Percentiles rank a stretch among this genome's conserved stretches.
Evolutionary conservation across 1,140 invertebrate genomes (phyloP).

Genomic region (Maniola jurtina): DNA sequence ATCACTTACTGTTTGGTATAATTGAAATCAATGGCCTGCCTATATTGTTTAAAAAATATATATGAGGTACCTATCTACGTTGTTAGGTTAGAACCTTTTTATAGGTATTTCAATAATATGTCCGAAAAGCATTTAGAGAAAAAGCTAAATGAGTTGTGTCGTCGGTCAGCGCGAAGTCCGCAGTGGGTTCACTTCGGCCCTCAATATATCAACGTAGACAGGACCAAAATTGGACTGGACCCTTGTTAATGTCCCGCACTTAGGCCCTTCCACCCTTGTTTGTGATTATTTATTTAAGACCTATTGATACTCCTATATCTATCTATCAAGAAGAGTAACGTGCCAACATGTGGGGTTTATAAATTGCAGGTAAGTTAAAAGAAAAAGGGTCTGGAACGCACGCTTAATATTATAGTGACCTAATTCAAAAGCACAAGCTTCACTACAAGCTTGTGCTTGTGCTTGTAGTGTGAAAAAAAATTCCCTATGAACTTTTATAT

Average conservation of each 20-base stretch:
- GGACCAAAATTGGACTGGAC: slow-evolving; percentile 76
- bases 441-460: too few species aligned
- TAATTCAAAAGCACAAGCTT: too few species aligned
- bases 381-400: too few species aligned
- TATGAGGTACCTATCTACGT: too few species aligned
- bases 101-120: slow-evolving; percentile 17
- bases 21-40: too few species aligned
- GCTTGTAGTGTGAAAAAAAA: too few species aligned
- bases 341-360: slow-evolving; percentile 3
- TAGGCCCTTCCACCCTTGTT: slow-evolving; percentile 63
- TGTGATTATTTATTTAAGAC: slow-evolving; percentile 74
- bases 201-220: slow-evolving; percentile 76
- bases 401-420: too few species aligned
- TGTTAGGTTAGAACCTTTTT: neutral
- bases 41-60: too few species aligned
- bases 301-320: slow-evolving; percentile 59
- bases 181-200: slow-evolving; percentile 54
- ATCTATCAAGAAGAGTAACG: slow-evolving; percentile 24
- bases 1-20: too few species aligned
- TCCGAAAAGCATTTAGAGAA: slow-evolving; percentile 42
- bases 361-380: too few species aligned
- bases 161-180: slow-evolving; percentile 43
- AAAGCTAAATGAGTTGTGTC: slow-evolving; percentile 67
- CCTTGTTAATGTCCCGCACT: slow-evolving; percentile 76
- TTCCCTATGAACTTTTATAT: too few species aligned